Evolutionary conservation across 92 coral and sea anemone species (phyloP).

Genomic region (Zoanthus sansibaricus): DNA sequence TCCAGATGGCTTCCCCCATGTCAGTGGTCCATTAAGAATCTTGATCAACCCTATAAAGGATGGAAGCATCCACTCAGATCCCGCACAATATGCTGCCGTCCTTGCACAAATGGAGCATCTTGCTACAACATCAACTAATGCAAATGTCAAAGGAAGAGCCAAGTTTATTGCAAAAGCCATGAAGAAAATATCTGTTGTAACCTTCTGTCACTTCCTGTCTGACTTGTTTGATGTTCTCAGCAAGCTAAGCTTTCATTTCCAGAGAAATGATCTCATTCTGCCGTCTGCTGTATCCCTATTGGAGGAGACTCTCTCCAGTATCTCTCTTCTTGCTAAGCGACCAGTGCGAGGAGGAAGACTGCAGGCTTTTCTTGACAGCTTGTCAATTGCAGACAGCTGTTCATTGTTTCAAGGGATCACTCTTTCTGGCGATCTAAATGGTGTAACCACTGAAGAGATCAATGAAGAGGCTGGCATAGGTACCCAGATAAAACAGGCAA

Average conservation of each 20-base stretch:
- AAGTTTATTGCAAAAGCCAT: conserved; percentile 50
- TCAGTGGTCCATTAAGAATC: conserved; percentile 54
- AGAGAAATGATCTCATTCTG: conserved; percentile 58
- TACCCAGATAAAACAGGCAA: conserved; percentile 52
- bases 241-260: conserved; percentile 59
- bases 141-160: conserved; percentile 57
- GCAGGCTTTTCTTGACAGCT: conserved; percentile 30
- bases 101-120: conserved; percentile 62
- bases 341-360: conserved; percentile 46
- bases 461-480: conserved; percentile 33
- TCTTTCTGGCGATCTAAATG: conserved; percentile 40
- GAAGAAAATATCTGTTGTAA: conserved; percentile 51
- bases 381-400: conserved; percentile 28
- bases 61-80: conserved; percentile 19
- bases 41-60: conserved; percentile 27
- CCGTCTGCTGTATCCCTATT: conserved; percentile 56
- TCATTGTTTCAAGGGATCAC: conserved; percentile 43
- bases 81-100: conserved; percentile 56
- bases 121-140: conserved; percentile 53
- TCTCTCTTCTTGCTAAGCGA: conserved; percentile 45
- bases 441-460: conserved; percentile 13
- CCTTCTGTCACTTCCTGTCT: conserved; percentile 65
- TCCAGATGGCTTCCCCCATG: conserved; percentile 59
- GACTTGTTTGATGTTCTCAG: conserved; percentile 57
- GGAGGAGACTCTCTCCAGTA: conserved; percentile 45